A percentile compares a stretch with the other conserved stretches of the same genome.
phyloP scores from a whole-genome alignment of 2,113 vertebrate species.

The Phocoena sinus region DNA sequence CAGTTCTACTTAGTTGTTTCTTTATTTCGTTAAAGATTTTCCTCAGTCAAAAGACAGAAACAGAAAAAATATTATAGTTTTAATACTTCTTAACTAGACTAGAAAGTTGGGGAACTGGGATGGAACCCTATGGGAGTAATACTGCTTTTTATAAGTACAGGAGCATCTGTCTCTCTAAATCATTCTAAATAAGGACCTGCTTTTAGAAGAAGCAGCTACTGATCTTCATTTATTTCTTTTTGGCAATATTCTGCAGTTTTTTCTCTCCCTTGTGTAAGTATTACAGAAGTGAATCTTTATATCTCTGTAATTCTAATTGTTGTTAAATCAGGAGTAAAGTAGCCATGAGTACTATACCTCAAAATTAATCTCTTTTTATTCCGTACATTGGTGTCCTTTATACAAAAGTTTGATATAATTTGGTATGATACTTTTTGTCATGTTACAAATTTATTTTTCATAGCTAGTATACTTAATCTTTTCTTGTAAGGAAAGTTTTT shows the following conservation, averaged over 20 bases:
- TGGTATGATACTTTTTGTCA: background rate
- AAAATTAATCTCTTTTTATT: background rate
- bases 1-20: conserved; percentile 50
- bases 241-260: background rate
- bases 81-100: conserved; percentile 40
- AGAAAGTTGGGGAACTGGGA: background rate
- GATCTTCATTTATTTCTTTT: conserved; percentile 7
- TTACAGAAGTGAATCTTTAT: conserved; percentile 12
- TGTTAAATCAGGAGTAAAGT: background rate
- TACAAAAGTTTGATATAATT: background rate
- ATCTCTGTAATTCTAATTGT: background rate
- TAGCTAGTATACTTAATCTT: background rate
- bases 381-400: background rate
- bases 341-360: background rate
- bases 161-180: conserved; percentile 15
- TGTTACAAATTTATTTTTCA: background rate
- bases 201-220: background rate
- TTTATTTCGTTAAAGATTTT: conserved; percentile 56
- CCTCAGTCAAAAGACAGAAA: conserved; percentile 27
- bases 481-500: background rate
- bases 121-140: background rate
- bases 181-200: conserved; percentile 11
- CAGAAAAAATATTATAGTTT: background rate
- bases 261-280: background rate
- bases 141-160: conserved; percentile 11